Evolutionary conservation across 2,888 invertebrate genomes (phyloP).

Genomic region (Gymnoscelis rufifasciata): DNA sequence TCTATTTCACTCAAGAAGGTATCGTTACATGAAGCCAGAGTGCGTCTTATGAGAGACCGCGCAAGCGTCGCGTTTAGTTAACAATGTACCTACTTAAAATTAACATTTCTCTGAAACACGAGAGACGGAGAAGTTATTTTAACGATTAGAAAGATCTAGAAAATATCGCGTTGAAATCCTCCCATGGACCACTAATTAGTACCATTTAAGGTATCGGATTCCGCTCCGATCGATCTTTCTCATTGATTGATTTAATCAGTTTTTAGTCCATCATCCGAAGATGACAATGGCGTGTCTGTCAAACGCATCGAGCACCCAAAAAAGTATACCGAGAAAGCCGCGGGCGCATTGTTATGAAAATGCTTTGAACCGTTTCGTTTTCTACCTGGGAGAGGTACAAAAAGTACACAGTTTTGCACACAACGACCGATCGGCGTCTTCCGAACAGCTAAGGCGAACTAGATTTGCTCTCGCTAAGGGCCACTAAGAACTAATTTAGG

Average conservation of each 20-base stretch:
- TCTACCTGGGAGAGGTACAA: conserved; percentile 70
- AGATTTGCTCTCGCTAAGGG: conserved; percentile 67
- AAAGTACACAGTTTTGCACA: conserved; percentile 68
- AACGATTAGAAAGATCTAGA: not conserved
- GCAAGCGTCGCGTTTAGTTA: no score
- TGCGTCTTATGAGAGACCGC: no score
- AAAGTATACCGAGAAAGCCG: conserved; percentile 69
- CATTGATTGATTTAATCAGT: conserved; percentile 66
- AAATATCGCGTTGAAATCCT: not conserved
- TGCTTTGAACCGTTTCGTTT: conserved; percentile 68
- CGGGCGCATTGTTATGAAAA: conserved; percentile 77
- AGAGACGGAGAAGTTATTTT: no score
- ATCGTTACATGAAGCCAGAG: no score
- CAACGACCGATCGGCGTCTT: conserved; percentile 50
- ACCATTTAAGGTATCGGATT: conserved; percentile 50
- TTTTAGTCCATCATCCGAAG: conserved; percentile 71
- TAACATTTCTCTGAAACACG: no score
- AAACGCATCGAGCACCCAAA: conserved; percentile 65
- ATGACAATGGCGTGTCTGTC: conserved; percentile 76
- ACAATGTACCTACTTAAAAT: no score
- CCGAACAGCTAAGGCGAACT: conserved; percentile 36
- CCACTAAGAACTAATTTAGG: conserved; percentile 68
- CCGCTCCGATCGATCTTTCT: conserved; percentile 55
- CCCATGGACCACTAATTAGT: conserved; percentile 50
- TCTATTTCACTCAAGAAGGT: no score